A percentile compares a stretch with the other conserved stretches of the same genome.
Evolutionary conservation across 1,140 invertebrate genomes (phyloP).

Genomic region (Pemphigus obesinymphae): DNA sequence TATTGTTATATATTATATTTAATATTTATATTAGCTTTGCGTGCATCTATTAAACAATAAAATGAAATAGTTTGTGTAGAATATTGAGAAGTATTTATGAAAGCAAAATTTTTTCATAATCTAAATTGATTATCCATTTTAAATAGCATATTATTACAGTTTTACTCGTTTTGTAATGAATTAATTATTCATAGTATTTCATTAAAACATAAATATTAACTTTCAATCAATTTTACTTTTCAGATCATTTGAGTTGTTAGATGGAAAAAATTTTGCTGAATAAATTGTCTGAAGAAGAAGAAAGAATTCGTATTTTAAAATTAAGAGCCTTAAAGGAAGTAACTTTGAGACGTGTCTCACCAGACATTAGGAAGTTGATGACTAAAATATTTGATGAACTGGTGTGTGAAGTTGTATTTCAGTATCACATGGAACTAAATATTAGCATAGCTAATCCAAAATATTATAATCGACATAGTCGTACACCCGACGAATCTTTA

Average conservation of each 20-base stretch:
- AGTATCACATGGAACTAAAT: neutral
- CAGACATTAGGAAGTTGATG: neutral
- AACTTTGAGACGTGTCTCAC: neutral
- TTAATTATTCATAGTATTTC: neutral
- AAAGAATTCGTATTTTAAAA: neutral
- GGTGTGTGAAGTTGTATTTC: neutral
- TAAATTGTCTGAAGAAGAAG: neutral
- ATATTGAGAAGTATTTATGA: too few relatives aligned
- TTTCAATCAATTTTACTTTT: slow-evolving; percentile 4
- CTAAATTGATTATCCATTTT: too few relatives aligned
- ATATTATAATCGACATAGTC: neutral
- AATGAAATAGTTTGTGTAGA: too few relatives aligned
- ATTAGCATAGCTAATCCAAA: neutral
- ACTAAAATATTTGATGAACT: neutral
- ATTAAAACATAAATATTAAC: neutral
- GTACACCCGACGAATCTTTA: neutral
- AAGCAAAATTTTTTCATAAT: too few relatives aligned
- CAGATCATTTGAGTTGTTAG: neutral
- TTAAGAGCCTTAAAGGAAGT: neutral
- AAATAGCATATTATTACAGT: neutral
- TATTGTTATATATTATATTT: too few relatives aligned
- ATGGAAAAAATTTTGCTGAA: neutral
- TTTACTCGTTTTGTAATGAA: neutral
- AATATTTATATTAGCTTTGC: too few relatives aligned
- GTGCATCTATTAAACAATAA: too few relatives aligned